Evolutionary conservation across 2,113 vertebrate species (phyloP).

Genomic region (Phoenicopterus ruber): DNA sequence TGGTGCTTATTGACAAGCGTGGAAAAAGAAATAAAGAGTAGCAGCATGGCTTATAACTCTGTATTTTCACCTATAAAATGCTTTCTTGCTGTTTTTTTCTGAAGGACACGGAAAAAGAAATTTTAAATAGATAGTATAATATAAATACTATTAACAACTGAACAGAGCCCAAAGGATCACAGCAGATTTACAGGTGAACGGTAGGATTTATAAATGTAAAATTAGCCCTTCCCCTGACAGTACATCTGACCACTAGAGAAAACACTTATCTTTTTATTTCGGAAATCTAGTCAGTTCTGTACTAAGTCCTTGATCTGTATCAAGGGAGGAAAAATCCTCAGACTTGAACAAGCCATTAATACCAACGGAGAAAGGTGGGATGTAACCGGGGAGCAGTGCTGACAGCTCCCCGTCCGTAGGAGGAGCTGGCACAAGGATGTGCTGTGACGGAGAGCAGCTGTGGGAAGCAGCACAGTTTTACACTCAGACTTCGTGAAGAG

Average conservation of each 20-base stretch:
- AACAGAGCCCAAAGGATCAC: background rate
- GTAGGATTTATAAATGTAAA: background rate
- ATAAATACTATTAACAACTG: background rate
- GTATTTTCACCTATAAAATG: background rate
- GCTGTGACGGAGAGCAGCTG: background rate
- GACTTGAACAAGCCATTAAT: background rate
- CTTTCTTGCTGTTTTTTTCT: background rate
- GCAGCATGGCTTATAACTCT: background rate
- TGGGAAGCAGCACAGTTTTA: background rate
- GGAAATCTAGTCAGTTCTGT: background rate
- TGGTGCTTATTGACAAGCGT: rapidly evolving
- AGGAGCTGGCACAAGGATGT: background rate
- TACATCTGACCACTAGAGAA: background rate
- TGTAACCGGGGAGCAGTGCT: background rate
- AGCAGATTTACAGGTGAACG: background rate
- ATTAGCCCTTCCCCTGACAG: background rate
- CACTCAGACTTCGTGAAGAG: background rate
- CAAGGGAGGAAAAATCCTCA: background rate
- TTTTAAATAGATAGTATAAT: background rate
- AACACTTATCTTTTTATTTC: background rate
- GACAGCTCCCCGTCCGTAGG: background rate
- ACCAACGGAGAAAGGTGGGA: background rate
- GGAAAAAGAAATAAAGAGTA: background rate
- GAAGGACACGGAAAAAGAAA: background rate
- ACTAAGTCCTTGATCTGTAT: background rate